Conservation (phyloP, 2,888 invertebrate species). For the Rhogogaster chlorosoma region DNA sequence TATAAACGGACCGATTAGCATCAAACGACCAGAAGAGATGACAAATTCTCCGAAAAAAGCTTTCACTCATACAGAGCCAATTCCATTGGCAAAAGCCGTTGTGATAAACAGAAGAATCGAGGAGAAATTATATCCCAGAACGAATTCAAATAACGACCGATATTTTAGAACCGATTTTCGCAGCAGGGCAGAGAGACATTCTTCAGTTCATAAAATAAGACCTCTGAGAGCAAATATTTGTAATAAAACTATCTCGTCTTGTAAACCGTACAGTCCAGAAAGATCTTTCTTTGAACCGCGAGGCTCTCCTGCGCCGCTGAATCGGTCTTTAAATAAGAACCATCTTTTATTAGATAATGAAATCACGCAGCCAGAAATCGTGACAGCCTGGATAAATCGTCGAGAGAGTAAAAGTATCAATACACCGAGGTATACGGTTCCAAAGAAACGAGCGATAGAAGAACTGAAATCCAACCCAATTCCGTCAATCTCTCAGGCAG, state of each 20-base stretch:
- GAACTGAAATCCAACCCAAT: constrained; percentile 7
- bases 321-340: not conserved
- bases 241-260: constrained; percentile 29
- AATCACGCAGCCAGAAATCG: not conserved
- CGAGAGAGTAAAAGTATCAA: not conserved
- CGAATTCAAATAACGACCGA: constrained; percentile 65
- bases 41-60: constrained; percentile 66
- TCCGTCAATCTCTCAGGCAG: not conserved
- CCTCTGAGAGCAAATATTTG: constrained; percentile 50
- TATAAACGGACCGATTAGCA: constrained; percentile 79
- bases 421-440: constrained; percentile 33
- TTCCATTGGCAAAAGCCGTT: constrained; percentile 72
- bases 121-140: constrained; percentile 72
- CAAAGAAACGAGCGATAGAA: constrained; percentile 44
- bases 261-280: constrained; percentile 19
- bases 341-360: not conserved
- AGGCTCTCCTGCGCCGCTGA: not conserved
- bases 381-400: not conserved
- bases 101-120: constrained; percentile 74
- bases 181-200: constrained; percentile 55
- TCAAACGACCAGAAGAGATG: constrained; percentile 61
- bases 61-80: constrained; percentile 71
- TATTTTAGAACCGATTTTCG: constrained; percentile 60
- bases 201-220: constrained; percentile 46
- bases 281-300: not conserved